These are phyloP conservation scores for Vanessa atalanta DNA, from an alignment of 1,140 invertebrate species.

Conservation along the genomic window DNA sequence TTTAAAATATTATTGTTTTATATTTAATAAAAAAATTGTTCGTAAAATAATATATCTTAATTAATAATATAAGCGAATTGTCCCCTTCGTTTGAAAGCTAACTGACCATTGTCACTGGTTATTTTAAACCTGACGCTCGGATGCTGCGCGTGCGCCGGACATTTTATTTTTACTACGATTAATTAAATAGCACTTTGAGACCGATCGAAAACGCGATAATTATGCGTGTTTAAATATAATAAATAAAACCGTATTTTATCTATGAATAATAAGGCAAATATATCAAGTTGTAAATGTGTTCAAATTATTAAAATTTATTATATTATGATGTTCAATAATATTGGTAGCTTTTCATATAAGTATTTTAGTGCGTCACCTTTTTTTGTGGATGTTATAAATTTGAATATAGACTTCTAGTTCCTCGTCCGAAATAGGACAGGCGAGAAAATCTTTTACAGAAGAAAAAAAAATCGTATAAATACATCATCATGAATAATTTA, in stretches of 20 bases:
- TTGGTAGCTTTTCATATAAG: neutral
- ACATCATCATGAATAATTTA: neutral
- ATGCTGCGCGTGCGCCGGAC: slow-evolving; percentile 49
- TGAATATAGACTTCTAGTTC: slow-evolving; percentile 10
- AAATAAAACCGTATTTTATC: slow-evolving; percentile 17
- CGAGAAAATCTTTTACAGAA: neutral
- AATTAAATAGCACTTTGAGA: slow-evolving; percentile 51
- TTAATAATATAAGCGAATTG: slow-evolving; percentile 16
- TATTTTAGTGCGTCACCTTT: neutral
- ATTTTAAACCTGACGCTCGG: slow-evolving; percentile 62
- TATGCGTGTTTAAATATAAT: slow-evolving; percentile 7
- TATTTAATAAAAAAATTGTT: no score
- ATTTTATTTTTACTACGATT: slow-evolving; percentile 40
- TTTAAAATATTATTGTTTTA: no score
- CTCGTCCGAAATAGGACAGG: slow-evolving; percentile 5
- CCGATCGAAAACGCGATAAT: slow-evolving; percentile 42
- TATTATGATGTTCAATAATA: no score
- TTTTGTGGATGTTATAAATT: neutral
- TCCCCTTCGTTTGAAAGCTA: slow-evolving; percentile 26
- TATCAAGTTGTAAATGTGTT: neutral
- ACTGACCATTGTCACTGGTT: slow-evolving; percentile 69
- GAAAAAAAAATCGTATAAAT: neutral
- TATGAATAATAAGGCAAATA: slow-evolving; percentile 11
- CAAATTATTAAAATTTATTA: neutral
- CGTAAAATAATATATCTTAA: neutral